A percentile compares a stretch with the other conserved stretches of the same genome.
Evolutionary conservation across 2,113 vertebrate species (phyloP).

Genomic region (Urocitellus parryii): DNA sequence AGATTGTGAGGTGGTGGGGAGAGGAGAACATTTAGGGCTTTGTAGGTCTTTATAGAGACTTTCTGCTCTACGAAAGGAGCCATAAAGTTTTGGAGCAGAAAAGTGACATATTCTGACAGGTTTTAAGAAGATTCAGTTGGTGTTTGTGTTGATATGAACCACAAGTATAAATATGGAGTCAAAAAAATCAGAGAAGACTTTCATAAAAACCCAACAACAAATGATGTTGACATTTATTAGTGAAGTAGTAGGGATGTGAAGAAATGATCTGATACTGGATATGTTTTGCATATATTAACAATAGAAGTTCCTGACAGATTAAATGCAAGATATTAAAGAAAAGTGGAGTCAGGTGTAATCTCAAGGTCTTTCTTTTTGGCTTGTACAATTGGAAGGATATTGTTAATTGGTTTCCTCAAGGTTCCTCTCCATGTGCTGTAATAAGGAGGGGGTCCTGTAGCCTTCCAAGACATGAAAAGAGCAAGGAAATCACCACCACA

Average conservation of each 20-base stretch:
- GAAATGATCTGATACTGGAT: not conserved
- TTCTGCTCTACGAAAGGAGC: not conserved
- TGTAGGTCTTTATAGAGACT: not conserved
- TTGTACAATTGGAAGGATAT: not conserved
- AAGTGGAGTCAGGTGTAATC: not conserved
- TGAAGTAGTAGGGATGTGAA: not conserved
- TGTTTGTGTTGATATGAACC: not conserved
- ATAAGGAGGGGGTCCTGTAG: not conserved
- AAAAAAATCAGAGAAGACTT: not conserved
- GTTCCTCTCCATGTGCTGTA: not conserved
- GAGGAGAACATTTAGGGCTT: no score
- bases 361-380: not conserved
- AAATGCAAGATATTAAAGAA: not conserved
- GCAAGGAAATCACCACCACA: not conserved
- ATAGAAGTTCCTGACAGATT: not conserved
- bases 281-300: not conserved
- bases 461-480: rapidly evolving
- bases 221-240: not conserved
- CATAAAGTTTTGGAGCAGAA: not conserved
- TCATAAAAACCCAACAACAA: not conserved
- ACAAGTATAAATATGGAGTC: not conserved
- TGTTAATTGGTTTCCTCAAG: not conserved
- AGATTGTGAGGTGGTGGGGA: not conserved
- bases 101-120: not conserved
- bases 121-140: not conserved